Evolutionary conservation across 2,888 invertebrate species (phyloP), one percentile per base, ranked within the genome.

Genomic region (Leptopilina syphax): DNA sequence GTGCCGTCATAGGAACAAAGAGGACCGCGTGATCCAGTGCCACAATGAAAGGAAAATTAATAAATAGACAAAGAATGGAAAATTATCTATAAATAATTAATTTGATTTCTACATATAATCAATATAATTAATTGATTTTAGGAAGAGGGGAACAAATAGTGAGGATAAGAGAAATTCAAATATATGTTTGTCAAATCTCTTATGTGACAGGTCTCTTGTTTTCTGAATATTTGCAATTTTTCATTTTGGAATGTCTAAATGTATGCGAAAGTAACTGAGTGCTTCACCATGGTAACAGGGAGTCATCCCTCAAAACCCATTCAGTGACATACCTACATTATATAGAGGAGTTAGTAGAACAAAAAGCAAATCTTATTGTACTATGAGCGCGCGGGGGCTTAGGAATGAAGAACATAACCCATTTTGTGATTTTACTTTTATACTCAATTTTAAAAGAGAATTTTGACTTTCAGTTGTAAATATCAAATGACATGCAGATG

Each of bases 1-100:
- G 87, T 87, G 87, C 87, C 85, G 85, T 83, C 82, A 18, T 18
- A 82, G 86, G 86, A 50, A 87, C 87, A 87, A 87, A 87, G 87
- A 84, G 34, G 65, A 41, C 68, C 63, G 76, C 79, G 76, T 76
- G 76, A 60, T 50, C 54, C 60, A 80, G 76, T 80, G 76, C 73
- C 76, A 60, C 79, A 54, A 54, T 18, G 50, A 65, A 65, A 70
- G 18, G 18, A 18, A 18, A 18, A 18, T 18, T 18, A 18, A 50
- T 50, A 10, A 12, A n/a, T 2, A 44, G 18, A n/a, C 1, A n/a
- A 1, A 13, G 18, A 50, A 10, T 12, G 4, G 9, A 34, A 4
- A n/a, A 79, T 50, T 27, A 10, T 6, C 24, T 12, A 12, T n/a
- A 13, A 63, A 63, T 24, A 63, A 24, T 18, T 63, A 18, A 18